Evolutionary conservation across 2,888 invertebrate genomes (phyloP).

Genomic region (Eilema sororculum): DNA sequence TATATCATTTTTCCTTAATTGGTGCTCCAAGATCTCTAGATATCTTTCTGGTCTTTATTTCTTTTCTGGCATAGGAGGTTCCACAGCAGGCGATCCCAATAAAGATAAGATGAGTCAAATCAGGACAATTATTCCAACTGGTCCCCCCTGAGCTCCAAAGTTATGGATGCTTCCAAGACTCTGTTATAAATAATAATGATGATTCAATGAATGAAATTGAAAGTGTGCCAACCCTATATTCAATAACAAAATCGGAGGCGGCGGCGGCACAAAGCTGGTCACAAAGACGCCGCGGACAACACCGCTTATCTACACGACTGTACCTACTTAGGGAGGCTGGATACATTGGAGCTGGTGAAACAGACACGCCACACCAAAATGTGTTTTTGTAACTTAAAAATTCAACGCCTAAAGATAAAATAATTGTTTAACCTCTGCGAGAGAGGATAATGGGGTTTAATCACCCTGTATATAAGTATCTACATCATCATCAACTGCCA

Average conservation of each 20-base stretch:
- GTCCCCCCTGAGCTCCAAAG: neutral
- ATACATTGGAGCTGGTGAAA: constrained; percentile 16
- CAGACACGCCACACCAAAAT: neutral
- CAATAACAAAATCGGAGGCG: constrained; percentile 74
- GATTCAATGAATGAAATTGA: too few relatives aligned
- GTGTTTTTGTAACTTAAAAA: constrained; percentile 5
- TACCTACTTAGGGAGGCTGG: constrained; percentile 32
- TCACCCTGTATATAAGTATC: neutral
- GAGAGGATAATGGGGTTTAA: neutral
- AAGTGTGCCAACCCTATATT: constrained; percentile 66
- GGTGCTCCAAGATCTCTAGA: too few relatives aligned
- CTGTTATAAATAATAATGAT: too few relatives aligned
- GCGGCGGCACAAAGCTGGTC: constrained; percentile 69
- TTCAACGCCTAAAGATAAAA: neutral
- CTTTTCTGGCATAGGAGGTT: neutral
- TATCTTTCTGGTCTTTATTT: too few relatives aligned
- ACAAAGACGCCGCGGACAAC: constrained; percentile 74
- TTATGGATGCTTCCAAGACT: too few relatives aligned
- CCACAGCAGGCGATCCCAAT: neutral
- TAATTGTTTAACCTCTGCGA: neutral
- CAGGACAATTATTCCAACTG: neutral
- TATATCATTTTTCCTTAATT: too few relatives aligned
- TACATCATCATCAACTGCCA: too few relatives aligned
- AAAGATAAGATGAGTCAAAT: neutral
- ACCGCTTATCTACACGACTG: constrained; percentile 65